A percentile compares a stretch with the other conserved stretches of the same genome.
Conservation (phyloP, 2,113 vertebrate species). For the Mormyrus iriodes region DNA sequence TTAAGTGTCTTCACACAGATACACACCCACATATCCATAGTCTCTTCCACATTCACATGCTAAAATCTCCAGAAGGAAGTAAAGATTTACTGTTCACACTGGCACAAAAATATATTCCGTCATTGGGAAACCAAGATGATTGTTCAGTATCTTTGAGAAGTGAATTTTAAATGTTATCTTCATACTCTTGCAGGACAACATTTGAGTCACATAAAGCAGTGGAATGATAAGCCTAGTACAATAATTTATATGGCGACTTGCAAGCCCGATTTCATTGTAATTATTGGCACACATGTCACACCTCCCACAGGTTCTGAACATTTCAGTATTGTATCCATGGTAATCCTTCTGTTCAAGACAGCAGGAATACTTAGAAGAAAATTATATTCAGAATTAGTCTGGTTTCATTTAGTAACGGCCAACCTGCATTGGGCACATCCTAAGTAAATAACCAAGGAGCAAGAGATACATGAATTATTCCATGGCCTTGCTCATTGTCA, state of each 20-base stretch:
- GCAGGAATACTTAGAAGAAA: not conserved
- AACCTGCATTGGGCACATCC: not conserved
- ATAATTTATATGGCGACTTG: not conserved
- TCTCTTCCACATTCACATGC: not conserved
- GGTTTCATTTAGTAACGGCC: constrained; percentile 13
- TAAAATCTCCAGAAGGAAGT: not conserved
- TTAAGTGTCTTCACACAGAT: not conserved
- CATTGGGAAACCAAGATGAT: not conserved
- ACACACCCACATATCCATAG: not conserved
- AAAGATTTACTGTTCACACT: not conserved
- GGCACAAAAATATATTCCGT: not conserved
- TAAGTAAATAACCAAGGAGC: not conserved
- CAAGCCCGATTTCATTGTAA: not conserved
- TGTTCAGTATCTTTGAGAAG: not conserved
- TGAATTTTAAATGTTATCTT: not conserved
- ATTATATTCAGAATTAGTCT: not conserved
- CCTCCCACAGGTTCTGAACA: constrained; percentile 1
- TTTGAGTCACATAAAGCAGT: not conserved
- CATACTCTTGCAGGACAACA: not conserved
- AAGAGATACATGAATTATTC: not conserved
- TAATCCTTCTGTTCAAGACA: not conserved
- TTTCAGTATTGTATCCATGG: not conserved
- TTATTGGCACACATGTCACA: not conserved
- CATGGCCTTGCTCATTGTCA: not conserved
- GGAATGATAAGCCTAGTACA: not conserved